Percentiles rank a stretch among this genome's conserved stretches.
Evolutionary conservation across 2,113 vertebrate genomes (phyloP).

Genomic region (Empidonax traillii): DNA sequence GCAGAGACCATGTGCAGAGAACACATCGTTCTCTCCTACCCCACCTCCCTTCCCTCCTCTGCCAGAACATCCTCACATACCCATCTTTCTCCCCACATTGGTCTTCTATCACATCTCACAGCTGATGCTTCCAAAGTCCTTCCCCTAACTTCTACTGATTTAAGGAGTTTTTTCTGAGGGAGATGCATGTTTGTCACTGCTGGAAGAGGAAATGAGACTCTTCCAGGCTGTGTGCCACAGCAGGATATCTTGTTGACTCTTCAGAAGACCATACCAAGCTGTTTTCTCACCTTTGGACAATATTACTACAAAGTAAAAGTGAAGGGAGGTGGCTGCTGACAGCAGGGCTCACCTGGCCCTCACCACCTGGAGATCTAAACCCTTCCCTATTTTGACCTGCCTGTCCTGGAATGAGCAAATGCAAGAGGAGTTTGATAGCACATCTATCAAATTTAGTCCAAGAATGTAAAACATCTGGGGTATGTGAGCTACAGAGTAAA

Average conservation of each 20-base stretch:
- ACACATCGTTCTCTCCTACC: rapidly evolving
- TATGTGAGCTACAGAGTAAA: slow-evolving; percentile 39
- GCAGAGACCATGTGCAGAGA: rapidly evolving
- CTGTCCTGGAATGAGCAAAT: not conserved
- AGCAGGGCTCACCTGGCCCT: not conserved
- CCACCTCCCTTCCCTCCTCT: not conserved
- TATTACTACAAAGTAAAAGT: not conserved
- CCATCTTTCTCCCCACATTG: rapidly evolving
- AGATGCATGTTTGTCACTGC: not conserved
- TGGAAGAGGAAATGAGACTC: not conserved
- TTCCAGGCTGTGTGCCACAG: not conserved
- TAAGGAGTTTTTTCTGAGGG: not conserved
- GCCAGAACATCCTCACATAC: not conserved
- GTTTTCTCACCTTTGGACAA: not conserved
- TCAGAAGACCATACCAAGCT: not conserved
- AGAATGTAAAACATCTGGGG: slow-evolving; percentile 50
- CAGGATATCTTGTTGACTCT: not conserved
- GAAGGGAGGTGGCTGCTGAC: not conserved
- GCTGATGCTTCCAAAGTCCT: not conserved
- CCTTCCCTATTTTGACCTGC: not conserved
- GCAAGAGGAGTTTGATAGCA: not conserved
- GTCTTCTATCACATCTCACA: not conserved
- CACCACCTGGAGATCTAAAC: not conserved
- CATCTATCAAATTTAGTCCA: slow-evolving; percentile 34
- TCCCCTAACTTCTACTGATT: not conserved